Base-by-base conservation (phyloP, 2,888 invertebrate species). In the Trypoxylon attenuatum region DNA sequence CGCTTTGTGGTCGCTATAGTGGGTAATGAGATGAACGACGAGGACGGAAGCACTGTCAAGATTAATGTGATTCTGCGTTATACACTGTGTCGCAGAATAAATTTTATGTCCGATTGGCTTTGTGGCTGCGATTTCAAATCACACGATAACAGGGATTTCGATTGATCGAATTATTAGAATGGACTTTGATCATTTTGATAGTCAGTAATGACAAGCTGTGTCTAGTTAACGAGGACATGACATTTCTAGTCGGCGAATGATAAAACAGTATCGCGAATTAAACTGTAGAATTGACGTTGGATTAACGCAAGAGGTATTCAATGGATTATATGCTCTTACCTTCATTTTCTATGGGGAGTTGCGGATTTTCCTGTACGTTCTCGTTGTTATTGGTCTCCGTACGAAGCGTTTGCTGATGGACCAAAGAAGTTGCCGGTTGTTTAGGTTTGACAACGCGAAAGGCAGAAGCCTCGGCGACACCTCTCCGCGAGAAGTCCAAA, bases 361-460 rank as follows among this genome's bases (percentile, higher is more conserved):
- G 82, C 2, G 80, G 66, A 18, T 73, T 82, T 49, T 84, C 85
- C 43, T 78, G 83, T 53, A 79, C 65, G 60, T 82, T 81, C 23
- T 83, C 81, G 21, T 82, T 83, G 52, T 81, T 82, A 51, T 82
- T 82, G 2, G 80, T 64, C 55, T 84, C 85, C 53, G 76, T 66
- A 18, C 77, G 55, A 47, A 79, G 46, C 0, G 77, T 41, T 45
- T 84, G 84, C 46, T 81, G 84, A 54, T 84, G 79, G 29, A 77
- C 79, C 21, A 80, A 59, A 21, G 74, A 58, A 0, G 80, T 63
- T 0, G 81, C 66, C 43, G 81, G 49, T 67, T 87, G 86, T 65
- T 87, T 87, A 0, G 87, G 87, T 56, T 87, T 87, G 57, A 87
- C 87, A 55, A 87, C 83, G 15, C 87, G 83, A 69, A 87, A 87